Percentiles rank a stretch among this genome's conserved stretches.
phyloP scores from a whole-genome alignment of 2,113 vertebrate genomes.

The Tretioscincus oriximinensis region DNA sequence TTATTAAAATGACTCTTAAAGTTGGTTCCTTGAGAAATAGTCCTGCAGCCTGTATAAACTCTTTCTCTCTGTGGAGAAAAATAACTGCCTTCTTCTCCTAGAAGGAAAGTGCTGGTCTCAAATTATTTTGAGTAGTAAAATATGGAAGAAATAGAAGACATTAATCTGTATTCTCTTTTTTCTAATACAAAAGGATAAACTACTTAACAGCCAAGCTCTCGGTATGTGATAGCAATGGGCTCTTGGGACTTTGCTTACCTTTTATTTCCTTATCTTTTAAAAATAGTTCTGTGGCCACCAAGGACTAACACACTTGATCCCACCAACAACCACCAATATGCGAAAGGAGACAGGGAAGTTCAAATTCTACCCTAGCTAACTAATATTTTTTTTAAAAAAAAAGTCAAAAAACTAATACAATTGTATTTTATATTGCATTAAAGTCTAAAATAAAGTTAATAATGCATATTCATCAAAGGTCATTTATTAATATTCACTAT shows the following conservation, averaged over 20 bases:
- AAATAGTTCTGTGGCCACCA: no score
- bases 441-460: neutral
- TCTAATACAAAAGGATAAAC: no score
- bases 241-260: no score
- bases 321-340: no score
- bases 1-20: constrained; percentile 9
- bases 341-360: no score
- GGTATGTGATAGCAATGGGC: no score
- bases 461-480: neutral
- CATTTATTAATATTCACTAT: constrained; percentile 26
- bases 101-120: neutral
- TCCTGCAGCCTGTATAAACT: neutral
- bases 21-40: neutral
- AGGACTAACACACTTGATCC: no score
- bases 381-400: no score
- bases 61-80: no score
- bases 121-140: neutral
- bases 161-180: neutral
- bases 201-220: no score
- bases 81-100: neutral
- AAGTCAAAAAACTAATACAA: neutral
- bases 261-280: no score
- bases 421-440: neutral
- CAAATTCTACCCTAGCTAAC: no score
- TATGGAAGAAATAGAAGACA: neutral